Evolutionary conservation across 2,888 invertebrate genomes (phyloP).

Genomic region (Esperia sulphurella): DNA sequence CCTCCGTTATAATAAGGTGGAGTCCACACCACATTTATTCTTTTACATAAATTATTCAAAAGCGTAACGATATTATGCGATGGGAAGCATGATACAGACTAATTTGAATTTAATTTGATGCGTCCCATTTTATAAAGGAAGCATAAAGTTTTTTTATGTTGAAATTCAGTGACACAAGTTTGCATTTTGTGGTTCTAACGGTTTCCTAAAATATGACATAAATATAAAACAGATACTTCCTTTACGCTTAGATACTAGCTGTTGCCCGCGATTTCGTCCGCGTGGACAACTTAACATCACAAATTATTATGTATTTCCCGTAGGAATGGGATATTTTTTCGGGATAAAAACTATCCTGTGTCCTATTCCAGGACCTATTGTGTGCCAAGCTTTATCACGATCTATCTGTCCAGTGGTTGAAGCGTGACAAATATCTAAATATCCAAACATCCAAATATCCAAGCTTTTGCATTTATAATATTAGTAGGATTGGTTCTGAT

Average conservation of each 20-base stretch:
- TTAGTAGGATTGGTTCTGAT: too few relatives aligned
- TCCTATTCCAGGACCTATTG: too few relatives aligned
- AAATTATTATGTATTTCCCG: too few relatives aligned
- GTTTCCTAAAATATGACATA: constrained; percentile 26
- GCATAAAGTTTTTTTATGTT: constrained; percentile 48
- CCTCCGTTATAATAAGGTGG: constrained; percentile 38
- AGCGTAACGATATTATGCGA: constrained; percentile 58
- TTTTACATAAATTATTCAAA: constrained; percentile 63
- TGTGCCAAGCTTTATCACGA: too few relatives aligned
- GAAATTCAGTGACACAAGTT: constrained; percentile 37
- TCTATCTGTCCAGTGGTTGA: too few relatives aligned
- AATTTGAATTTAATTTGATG: constrained; percentile 66
- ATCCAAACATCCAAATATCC: too few relatives aligned
- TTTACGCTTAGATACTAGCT: constrained; percentile 17
- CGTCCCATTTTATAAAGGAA: constrained; percentile 49
- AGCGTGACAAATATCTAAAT: too few relatives aligned
- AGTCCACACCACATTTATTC: constrained; percentile 60
- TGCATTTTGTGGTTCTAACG: constrained; percentile 37
- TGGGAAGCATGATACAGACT: constrained; percentile 52
- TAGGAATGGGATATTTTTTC: too few relatives aligned
- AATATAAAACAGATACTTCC: constrained; percentile 55
- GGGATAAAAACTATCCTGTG: too few relatives aligned
- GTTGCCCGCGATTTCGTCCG: too few relatives aligned
- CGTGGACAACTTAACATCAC: too few relatives aligned
- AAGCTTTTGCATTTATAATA: too few relatives aligned